Conservation (phyloP, 2,797 vertebrate species). For the Anisognathus igniventris region DNA sequence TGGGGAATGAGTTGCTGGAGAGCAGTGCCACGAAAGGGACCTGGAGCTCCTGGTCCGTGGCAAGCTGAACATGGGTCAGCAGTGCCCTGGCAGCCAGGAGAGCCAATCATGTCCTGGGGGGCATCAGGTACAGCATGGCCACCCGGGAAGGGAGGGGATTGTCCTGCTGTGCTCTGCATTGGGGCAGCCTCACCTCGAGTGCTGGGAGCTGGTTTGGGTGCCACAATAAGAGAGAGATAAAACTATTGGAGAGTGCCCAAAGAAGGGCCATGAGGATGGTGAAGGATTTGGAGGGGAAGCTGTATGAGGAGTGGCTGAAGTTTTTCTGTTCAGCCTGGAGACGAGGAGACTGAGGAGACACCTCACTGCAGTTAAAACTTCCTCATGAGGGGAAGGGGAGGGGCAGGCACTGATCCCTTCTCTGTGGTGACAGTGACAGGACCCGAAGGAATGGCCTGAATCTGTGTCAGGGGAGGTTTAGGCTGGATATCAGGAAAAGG, state of each 20-base stretch:
- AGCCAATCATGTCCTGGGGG: too few relatives aligned
- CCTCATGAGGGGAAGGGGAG: neutral
- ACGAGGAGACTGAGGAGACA: too few relatives aligned
- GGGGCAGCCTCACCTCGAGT: rapidly evolving
- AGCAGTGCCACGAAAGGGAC: rapidly evolving
- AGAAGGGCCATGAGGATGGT: neutral
- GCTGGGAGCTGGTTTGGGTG: neutral
- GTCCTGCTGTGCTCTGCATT: neutral
- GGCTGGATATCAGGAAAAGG: rapidly evolving
- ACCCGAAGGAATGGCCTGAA: rapidly evolving
- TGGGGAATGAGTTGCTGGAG: neutral
- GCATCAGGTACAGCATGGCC: too few relatives aligned
- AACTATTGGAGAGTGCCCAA: too few relatives aligned
- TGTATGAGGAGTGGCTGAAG: rapidly evolving
- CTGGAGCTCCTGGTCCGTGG: rapidly evolving
- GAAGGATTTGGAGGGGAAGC: neutral
- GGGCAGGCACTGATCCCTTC: neutral
- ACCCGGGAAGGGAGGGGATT: neutral
- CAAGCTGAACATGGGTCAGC: neutral
- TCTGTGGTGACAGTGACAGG: neutral
- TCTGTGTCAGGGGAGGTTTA: neutral
- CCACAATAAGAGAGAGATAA: neutral
- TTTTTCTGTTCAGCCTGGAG: neutral
- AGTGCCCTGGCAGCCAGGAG: neutral
- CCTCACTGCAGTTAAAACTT: neutral